A percentile compares a stretch with the other conserved stretches of the same genome.
phyloP scores from a whole-genome alignment of 2,888 invertebrate genomes.

The Dexiosoma caninum region DNA sequence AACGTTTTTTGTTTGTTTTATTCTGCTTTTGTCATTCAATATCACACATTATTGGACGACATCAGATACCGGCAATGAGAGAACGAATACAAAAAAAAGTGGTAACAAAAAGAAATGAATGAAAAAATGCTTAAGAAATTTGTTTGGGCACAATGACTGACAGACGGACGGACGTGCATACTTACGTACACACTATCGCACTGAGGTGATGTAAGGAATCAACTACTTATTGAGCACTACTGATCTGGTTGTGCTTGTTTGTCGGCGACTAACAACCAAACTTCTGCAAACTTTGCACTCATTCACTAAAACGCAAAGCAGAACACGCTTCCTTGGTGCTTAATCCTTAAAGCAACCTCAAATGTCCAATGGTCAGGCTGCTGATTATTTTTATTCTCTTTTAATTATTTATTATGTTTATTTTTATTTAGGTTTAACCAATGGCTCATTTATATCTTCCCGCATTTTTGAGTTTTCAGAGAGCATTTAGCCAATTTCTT shows the following conservation, averaged over 20 bases:
- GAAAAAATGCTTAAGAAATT: slow-evolving; percentile 28
- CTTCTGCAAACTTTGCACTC: too few relatives aligned
- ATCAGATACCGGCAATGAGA: slow-evolving; percentile 68
- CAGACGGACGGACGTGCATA: slow-evolving; percentile 8
- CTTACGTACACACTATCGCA: background rate
- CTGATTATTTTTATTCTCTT: background rate
- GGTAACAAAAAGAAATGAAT: slow-evolving; percentile 40
- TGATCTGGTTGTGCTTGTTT: slow-evolving; percentile 41
- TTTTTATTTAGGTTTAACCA: too few relatives aligned
- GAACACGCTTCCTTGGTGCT: slow-evolving; percentile 18
- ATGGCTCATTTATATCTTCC: too few relatives aligned
- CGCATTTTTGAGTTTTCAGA: too few relatives aligned
- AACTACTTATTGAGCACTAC: slow-evolving; percentile 36
- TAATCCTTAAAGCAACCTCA: background rate
- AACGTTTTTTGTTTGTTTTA: too few relatives aligned
- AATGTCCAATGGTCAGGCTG: background rate
- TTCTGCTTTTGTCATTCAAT: slow-evolving; percentile 74
- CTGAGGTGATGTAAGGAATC: slow-evolving; percentile 2
- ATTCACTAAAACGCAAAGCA: slow-evolving; percentile 12
- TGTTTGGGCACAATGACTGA: slow-evolving; percentile 13
- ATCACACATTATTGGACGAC: slow-evolving; percentile 72
- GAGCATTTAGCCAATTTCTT: too few relatives aligned
- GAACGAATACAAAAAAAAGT: slow-evolving; percentile 16
- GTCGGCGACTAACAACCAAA: slow-evolving; percentile 33
- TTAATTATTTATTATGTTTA: too few relatives aligned